phyloP scores from a whole-genome alignment of 1,140 invertebrate genomes.

The Heliconius himera region DNA sequence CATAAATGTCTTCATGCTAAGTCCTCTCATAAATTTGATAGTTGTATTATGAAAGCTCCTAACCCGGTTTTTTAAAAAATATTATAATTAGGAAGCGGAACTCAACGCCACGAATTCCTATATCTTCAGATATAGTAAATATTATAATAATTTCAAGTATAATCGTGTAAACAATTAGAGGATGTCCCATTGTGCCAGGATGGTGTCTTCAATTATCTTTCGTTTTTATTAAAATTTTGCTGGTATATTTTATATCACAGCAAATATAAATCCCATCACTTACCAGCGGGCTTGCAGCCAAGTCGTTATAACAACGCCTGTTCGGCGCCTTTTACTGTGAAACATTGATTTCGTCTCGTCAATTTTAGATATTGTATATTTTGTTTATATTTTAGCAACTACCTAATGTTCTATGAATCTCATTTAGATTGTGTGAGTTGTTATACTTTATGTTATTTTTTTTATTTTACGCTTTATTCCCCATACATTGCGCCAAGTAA shows the following conservation, averaged over 20 bases:
- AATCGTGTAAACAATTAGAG: background rate
- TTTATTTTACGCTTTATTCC: too few relatives aligned
- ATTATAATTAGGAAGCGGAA: background rate
- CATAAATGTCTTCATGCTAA: too few relatives aligned
- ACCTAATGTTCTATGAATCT: background rate
- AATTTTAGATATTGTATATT: background rate
- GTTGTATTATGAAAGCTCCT: too few relatives aligned
- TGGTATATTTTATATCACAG: slow-evolving; percentile 10
- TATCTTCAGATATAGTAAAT: too few relatives aligned
- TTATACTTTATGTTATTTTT: too few relatives aligned
- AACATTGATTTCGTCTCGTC: slow-evolving; percentile 4
- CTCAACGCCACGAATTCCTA: too few relatives aligned
- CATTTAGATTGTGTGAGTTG: too few relatives aligned
- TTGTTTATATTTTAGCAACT: background rate
- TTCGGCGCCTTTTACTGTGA: slow-evolving; percentile 41
- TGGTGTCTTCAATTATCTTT: background rate
- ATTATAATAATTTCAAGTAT: too few relatives aligned
- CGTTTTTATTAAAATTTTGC: background rate
- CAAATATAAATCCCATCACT: slow-evolving; percentile 35
- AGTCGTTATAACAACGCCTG: slow-evolving; percentile 51
- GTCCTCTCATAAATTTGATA: too few relatives aligned
- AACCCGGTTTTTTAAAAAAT: too few relatives aligned
- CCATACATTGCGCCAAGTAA: too few relatives aligned
- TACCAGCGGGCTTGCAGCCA: slow-evolving; percentile 45
- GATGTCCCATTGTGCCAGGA: background rate